Evolutionary conservation across 2,888 invertebrate species (phyloP), one percentile per base, ranked within the genome.

Genomic region (Drosophila formosana): DNA sequence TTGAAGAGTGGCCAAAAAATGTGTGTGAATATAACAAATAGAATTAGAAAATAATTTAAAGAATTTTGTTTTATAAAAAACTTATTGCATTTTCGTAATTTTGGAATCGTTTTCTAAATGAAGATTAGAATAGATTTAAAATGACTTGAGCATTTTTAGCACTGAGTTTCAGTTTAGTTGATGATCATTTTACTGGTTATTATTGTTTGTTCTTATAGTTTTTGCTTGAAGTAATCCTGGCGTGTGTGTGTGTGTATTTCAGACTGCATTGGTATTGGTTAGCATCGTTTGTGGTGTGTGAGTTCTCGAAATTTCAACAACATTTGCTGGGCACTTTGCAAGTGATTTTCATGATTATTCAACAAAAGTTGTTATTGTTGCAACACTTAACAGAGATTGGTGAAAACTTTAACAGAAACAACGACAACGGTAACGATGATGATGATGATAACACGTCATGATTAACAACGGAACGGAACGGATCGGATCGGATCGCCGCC

Each of bases 341-440:
- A 58, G 58, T 60, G 49, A 62, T 28, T 18, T 39, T 43, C 8
- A 55, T 37, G 37, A n/a, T 37, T 37, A n/a, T 37, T 37, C 3
- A 45, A 34, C 45, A 39, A 62, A 72, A 68, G 58, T 77, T 65
- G 56, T 56, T 45, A 46, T 63, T 50, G 39, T 69, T 52, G 34
- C 52, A 64, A 62, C 47, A 61, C 57, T 60, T 56, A 61, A 52
- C 41, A 13, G 60, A 55, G 28, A 49, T 57, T 4, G 45, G 25
- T 56, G 8, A 28, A 56, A 78, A 78, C 78, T 64, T 75, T 25
- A 78, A 76, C 65, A 60, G 57, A 45, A 63, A 68, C 64, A 80
- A 78, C 55, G 69, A 68, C 49, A 71, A 72, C 39, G 46, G 49
- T 32, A 55, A 46, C 47, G 58, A 18, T 18, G 18, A 18, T 18